Evolutionary conservation across 1,140 invertebrate species (phyloP), one percentile per base, ranked within the genome.

Genomic region (Pseudomyrmex cubaensis): DNA sequence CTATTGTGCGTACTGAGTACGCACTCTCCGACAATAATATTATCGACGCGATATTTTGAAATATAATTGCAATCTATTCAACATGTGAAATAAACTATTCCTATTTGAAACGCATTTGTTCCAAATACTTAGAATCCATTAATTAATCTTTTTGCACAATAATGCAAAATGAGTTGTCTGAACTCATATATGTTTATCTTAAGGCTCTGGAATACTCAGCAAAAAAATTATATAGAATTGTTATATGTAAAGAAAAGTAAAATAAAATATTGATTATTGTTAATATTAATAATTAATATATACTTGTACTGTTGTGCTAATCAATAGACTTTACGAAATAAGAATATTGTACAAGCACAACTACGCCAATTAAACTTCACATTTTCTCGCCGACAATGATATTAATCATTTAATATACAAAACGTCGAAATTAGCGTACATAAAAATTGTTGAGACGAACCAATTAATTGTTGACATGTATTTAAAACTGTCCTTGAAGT

Each of bases 111-210:
- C 1, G 17, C 3, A 70, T 70, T n/a, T 70, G 7, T 46, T 0
- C 5, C 10, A 54, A 80, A 25, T 70, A 9, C 48, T 74, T 59
- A 54, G 4, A 62, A 52, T 52, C 12, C 35, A 9, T 25, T 2
- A 50, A 10, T 61, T 46, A 20, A 74, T 44, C 57, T 2, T 59
- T 44, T 75, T 82, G 35, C 5, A 35, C 35, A 35, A 35, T 63
- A 52, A 52, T 46, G 17, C 17, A 62, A 54, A 54, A 54, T 46
- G 2, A 62, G 54, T 82, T 64, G 46, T 46, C 78, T 82, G 78
- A 82, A 82, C 78, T 82, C 78, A 82, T 82, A 82, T 82, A 82
- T 82, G 78, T 82, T 82, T 62, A 62, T 82, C 70, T 82, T 82
- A 75, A 82, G 50, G 35, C 76, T 80, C 66, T 82, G 70, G 78